These are phyloP conservation scores for Phymanthus crucifer DNA, from an alignment of 92 coral and sea anemone species.

Conservation along the genomic window DNA sequence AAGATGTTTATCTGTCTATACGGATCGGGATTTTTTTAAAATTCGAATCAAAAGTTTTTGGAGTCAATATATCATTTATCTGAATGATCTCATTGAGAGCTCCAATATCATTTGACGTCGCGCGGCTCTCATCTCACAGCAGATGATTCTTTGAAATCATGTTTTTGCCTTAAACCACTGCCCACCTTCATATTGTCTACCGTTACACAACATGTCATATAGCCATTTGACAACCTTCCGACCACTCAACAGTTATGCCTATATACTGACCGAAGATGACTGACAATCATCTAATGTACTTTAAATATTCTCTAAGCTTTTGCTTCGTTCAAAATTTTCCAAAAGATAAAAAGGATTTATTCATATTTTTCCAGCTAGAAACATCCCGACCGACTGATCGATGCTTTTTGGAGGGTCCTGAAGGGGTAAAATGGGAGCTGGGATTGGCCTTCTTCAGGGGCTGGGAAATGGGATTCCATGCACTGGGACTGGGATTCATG, in stretches of 20 bases:
- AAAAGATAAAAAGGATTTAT: too few species aligned
- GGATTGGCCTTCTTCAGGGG: too few species aligned
- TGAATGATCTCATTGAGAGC: neutral
- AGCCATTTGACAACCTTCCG: neutral
- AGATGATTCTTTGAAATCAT: neutral
- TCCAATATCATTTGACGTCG: too few species aligned
- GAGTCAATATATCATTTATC: constrained; percentile 5
- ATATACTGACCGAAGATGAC: neutral
- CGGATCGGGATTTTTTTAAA: neutral
- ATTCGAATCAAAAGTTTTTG: neutral
- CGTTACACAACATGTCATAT: neutral
- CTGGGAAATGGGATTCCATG: too few species aligned
- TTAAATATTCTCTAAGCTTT: too few species aligned
- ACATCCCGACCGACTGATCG: too few species aligned
- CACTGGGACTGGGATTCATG: too few species aligned
- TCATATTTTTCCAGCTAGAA: too few species aligned
- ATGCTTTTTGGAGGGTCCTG: too few species aligned
- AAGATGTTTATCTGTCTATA: neutral
- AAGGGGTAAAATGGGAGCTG: too few species aligned
- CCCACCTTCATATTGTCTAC: too few species aligned
- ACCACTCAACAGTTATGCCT: neutral
- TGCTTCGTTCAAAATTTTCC: neutral
- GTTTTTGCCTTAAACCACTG: neutral
- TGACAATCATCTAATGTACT: constrained; percentile 12
- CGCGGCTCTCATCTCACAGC: neutral